A percentile compares a stretch with the other conserved stretches of the same genome.
Conservation (phyloP, 2,113 vertebrate species). For the Zootoca vivipara region DNA sequence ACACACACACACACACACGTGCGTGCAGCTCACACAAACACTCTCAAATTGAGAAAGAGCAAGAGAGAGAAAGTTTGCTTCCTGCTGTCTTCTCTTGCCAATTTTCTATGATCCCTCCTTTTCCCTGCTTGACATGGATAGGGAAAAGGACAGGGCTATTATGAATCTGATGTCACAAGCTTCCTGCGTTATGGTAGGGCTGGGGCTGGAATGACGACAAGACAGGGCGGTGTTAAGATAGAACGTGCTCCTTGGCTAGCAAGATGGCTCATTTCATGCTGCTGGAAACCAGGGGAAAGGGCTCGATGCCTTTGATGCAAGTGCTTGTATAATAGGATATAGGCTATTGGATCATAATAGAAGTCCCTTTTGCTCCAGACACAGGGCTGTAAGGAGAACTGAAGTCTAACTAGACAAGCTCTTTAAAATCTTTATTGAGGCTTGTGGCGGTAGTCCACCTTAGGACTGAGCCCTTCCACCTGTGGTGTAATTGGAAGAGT, state of each 20-base stretch:
- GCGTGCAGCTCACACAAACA: constrained; percentile 65
- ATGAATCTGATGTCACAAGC: constrained; percentile 24
- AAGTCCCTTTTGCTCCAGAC: neutral
- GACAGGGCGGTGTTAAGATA: neutral
- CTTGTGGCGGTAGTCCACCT: neutral
- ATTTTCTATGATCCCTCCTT: constrained; percentile 65
- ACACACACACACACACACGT: constrained; percentile 54
- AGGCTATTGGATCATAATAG: constrained; percentile 7
- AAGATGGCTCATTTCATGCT: constrained; percentile 12
- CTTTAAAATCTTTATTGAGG: neutral
- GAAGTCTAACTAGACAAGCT: constrained; percentile 3
- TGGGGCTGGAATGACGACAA: constrained; percentile 11
- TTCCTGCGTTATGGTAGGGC: constrained; percentile 63
- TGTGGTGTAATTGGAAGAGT: neutral
- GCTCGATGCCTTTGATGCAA: constrained; percentile 25
- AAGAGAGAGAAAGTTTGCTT: constrained; percentile 77
- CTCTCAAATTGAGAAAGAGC: constrained; percentile 67
- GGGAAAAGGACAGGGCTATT: constrained; percentile 24
- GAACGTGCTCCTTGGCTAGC: neutral
- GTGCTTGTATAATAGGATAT: neutral
- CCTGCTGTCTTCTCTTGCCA: constrained; percentile 73
- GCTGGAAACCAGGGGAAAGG: constrained; percentile 20
- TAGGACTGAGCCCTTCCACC: neutral
- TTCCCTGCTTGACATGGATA: constrained; percentile 37
- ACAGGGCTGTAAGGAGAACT: constrained; percentile 14